phyloP scores from a whole-genome alignment of 2,888 invertebrate genomes.

The Lepetodrilus schrolli region DNA sequence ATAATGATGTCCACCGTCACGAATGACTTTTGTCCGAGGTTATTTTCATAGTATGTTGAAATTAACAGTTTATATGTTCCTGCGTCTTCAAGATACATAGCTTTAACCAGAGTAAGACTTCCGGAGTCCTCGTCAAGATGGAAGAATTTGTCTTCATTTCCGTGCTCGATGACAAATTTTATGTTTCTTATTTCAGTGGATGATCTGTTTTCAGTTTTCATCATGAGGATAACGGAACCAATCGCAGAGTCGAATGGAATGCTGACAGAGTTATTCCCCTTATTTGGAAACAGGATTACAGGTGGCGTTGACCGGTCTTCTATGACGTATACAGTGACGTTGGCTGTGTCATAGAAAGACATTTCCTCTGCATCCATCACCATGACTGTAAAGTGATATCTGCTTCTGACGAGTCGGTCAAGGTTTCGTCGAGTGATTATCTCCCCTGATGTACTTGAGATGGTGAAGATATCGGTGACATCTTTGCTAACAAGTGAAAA shows the following conservation, averaged over 20 bases:
- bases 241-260: conserved; percentile 44
- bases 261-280: conserved; percentile 49
- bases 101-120: conserved; percentile 67
- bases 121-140: conserved; percentile 74
- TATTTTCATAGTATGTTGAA: conserved; percentile 59
- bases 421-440: conserved; percentile 38
- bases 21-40: conserved; percentile 46
- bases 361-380: conserved; percentile 41
- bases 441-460: conserved; percentile 41
- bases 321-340: conserved; percentile 51
- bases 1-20: conserved; percentile 50
- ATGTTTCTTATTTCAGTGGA: conserved; percentile 56
- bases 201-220: conserved; percentile 53
- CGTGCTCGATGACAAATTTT: conserved; percentile 53
- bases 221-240: conserved; percentile 45
- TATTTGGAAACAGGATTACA: conserved; percentile 49
- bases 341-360: conserved; percentile 39
- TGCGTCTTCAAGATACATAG: conserved; percentile 52
- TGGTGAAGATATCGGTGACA: conserved; percentile 29
- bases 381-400: conserved; percentile 41
- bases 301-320: conserved; percentile 62
- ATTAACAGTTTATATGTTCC: conserved; percentile 56
- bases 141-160: conserved; percentile 76
- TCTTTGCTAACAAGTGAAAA: conserved; percentile 4
- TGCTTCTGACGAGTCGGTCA: conserved; percentile 37